Base-by-base conservation (phyloP, 2,888 invertebrate species). In the Polietes domitor region DNA sequence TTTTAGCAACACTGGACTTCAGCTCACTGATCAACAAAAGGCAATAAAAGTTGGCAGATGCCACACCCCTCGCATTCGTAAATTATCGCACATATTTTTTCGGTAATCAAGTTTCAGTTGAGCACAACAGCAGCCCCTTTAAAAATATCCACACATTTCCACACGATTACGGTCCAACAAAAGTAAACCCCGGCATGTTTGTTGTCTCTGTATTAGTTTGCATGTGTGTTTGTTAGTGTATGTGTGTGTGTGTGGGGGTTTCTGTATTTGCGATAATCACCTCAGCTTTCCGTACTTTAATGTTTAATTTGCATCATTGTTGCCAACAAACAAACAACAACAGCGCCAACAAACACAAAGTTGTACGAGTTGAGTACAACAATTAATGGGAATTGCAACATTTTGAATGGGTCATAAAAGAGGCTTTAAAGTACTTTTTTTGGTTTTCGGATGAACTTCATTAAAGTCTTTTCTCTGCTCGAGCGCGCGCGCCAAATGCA, bases 391-490 rank as follows among this genome's bases (percentile, higher is more conserved):
- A 74, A 80, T 77, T 55, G 63, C 28, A 55, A 80, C 70, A 80
- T 68, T 83, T 80, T 74, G 70, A 53, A 77, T 70, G 80, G 80
- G 74, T 70, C 80, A 80, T 77, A 80, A 80, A 83, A 83, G 70
- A 71, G 73, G 80, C 77, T 80, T 80, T 77, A 83, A 41, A 61
- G 41, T 10, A 71, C 19, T 73, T 2, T 10, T 61, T 26, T 55
- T 73, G 28, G 37, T 17, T 41, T 41, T 41, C 37, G 32, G 53
- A 73, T 32, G 28, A 70, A 83, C 47, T 79, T 75, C 55, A 75
- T 75, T 75, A 28, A 78, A 82, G 37, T 32, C 12, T 53, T n/a
- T 43, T 24, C 61, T 5, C 32, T n/a, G 17, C 7, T 19, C 10
- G 41, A 65, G 65, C 17, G 41, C 65, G 0, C 10, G 9, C 37